A percentile compares a stretch with the other conserved stretches of the same genome.
Evolutionary conservation across 2,888 invertebrate genomes (phyloP).

Genomic region (Standfussiana lucernea): DNA sequence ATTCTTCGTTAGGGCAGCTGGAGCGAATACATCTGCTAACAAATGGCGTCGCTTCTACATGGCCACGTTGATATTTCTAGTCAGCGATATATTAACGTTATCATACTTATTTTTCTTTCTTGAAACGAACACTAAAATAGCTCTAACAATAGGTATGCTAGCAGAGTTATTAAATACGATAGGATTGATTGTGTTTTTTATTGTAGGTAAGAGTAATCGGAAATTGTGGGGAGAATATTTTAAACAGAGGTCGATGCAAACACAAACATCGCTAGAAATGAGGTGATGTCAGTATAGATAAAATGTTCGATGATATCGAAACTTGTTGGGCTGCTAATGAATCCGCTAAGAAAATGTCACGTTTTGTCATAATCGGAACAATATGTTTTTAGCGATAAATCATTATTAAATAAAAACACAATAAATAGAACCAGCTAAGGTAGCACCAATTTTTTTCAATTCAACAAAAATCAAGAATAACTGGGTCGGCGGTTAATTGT

Average conservation of each 20-base stretch:
- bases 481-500: no score
- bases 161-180: constrained; percentile 14
- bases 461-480: not conserved
- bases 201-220: constrained; percentile 17
- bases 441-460: not conserved
- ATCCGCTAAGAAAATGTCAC: not conserved
- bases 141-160: not conserved
- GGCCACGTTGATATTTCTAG: constrained; percentile 29
- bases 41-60: constrained; percentile 36
- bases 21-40: not conserved
- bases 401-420: not conserved
- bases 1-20: not conserved
- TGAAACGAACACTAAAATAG: not conserved
- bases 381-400: not conserved
- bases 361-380: not conserved
- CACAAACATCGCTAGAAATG: not conserved
- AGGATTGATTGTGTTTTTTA: constrained; percentile 20
- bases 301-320: not conserved
- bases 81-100: constrained; percentile 18
- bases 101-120: constrained; percentile 3
- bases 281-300: not conserved
- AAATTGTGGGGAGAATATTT: constrained; percentile 28
- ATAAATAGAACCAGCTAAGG: not conserved
- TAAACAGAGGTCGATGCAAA: not conserved
- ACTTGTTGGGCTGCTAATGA: not conserved